A percentile compares a stretch with the other conserved stretches of the same genome.
Evolutionary conservation across 2,888 invertebrate species (phyloP).

Genomic region (Tipula unca): DNA sequence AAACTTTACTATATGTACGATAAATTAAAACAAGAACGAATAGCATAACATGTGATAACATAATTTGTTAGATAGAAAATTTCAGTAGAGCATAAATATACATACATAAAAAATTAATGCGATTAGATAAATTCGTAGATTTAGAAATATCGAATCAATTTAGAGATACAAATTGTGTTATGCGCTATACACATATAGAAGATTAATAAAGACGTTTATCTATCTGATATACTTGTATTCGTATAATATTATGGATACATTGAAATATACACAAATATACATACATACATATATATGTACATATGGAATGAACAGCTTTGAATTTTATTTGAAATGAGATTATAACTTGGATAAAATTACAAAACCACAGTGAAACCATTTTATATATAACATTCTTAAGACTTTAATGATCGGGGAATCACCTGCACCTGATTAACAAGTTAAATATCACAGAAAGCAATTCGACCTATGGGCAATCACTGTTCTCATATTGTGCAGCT

Average conservation of each 20-base stretch:
- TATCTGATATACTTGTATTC: not conserved
- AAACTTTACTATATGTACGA: too few species aligned
- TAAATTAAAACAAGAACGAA: not conserved
- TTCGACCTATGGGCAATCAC: too few species aligned
- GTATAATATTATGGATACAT: not conserved
- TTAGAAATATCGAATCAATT: constrained; percentile 14
- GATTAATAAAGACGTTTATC: not conserved
- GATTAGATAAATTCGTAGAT: constrained; percentile 2
- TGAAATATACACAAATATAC: not conserved
- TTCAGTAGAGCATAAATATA: not conserved
- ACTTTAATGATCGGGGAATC: too few species aligned
- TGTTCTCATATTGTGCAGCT: too few species aligned
- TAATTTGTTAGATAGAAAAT: not conserved
- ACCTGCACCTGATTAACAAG: too few species aligned
- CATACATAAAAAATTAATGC: not conserved
- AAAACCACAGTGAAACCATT: too few species aligned
- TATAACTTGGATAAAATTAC: too few species aligned
- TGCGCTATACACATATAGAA: not conserved
- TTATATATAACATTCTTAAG: too few species aligned
- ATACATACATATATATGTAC: too few species aligned
- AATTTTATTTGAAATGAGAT: too few species aligned
- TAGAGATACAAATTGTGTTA: not conserved
- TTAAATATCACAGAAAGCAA: too few species aligned
- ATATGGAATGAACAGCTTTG: too few species aligned
- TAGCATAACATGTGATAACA: not conserved